A percentile compares a stretch with the other conserved stretches of the same genome.
Conservation (phyloP, 1,140 invertebrate genomes). For the Rhizoglyphus robini region DNA sequence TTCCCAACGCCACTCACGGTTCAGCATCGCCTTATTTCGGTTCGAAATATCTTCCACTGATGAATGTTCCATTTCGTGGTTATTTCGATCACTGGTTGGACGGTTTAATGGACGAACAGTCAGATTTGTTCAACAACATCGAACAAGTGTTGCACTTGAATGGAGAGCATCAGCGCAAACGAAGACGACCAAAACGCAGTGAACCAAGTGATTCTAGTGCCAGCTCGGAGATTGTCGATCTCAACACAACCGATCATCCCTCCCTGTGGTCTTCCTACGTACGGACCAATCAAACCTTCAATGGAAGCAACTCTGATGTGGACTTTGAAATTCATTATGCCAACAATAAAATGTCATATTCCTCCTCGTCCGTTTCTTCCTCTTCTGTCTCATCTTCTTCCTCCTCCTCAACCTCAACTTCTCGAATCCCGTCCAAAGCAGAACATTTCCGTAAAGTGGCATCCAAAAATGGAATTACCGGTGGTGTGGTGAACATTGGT, state of each 20-base stretch:
- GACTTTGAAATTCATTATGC: neutral
- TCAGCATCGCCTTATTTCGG: neutral
- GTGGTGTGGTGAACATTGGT: neutral
- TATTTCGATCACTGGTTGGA: neutral
- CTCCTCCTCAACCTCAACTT: neutral
- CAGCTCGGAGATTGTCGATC: no score
- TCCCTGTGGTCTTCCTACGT: no score
- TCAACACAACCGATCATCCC: no score
- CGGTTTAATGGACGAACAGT: neutral
- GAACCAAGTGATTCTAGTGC: neutral
- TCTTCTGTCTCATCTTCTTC: no score
- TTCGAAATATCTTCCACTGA: constrained; percentile 1
- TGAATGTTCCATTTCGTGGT: neutral
- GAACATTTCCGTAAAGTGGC: neutral
- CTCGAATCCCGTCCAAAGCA: neutral
- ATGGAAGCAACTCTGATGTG: neutral
- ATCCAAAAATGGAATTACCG: no score
- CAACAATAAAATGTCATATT: neutral
- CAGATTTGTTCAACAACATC: neutral
- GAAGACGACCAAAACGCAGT: neutral
- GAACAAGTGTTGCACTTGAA: neutral
- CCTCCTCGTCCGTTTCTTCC: neutral
- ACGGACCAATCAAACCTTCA: neutral
- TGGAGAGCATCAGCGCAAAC: neutral
- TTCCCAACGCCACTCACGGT: constrained; percentile 35